These are phyloP conservation scores for Spondyliosoma cantharus DNA, from an alignment of 2,797 vertebrate genomes.

Conservation along the genomic window DNA sequence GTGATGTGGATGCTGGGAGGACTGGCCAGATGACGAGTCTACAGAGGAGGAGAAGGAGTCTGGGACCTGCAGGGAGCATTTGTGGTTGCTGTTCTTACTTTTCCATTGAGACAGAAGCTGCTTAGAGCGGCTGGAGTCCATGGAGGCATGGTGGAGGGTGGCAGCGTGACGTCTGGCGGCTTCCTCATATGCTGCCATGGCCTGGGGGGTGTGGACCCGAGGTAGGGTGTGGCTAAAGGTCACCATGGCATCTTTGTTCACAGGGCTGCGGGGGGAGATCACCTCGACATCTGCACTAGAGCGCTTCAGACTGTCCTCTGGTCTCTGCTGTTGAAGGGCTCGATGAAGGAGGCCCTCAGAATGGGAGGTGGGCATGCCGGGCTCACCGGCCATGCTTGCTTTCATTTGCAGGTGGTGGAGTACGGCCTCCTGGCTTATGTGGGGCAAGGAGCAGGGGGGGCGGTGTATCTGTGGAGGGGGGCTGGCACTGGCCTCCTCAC, in stretches of 20 bases:
- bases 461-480: conserved; percentile 81
- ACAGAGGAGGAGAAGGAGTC: conserved; percentile 80
- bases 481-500: conserved; percentile 84
- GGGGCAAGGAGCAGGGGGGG: conserved; percentile 87
- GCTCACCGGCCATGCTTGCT: conserved; percentile 84
- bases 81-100: conserved; percentile 92
- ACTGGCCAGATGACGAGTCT: conserved; percentile 71
- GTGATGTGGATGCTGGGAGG: conserved; percentile 83
- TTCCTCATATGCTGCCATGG: conserved; percentile 89
- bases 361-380: conserved; percentile 84
- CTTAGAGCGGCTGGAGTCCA: conserved; percentile 96
- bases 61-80: conserved; percentile 91
- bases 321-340: conserved; percentile 79
- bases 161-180: conserved; percentile 90
- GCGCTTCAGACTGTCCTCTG: conserved; percentile 87
- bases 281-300: conserved; percentile 90
- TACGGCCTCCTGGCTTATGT: conserved; percentile 90
- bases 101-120: conserved; percentile 98
- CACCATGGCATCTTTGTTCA: conserved; percentile 90
- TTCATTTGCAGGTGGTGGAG: conserved; percentile 91
- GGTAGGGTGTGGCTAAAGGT: conserved; percentile 98
- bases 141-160: conserved; percentile 93
- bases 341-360: conserved; percentile 90
- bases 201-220: conserved; percentile 89
- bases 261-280: conserved; percentile 88